Percentiles rank a stretch among this genome's conserved stretches.
Conservation (phyloP, 1,140 invertebrate species). For the Procambarus virginalis region DNA sequence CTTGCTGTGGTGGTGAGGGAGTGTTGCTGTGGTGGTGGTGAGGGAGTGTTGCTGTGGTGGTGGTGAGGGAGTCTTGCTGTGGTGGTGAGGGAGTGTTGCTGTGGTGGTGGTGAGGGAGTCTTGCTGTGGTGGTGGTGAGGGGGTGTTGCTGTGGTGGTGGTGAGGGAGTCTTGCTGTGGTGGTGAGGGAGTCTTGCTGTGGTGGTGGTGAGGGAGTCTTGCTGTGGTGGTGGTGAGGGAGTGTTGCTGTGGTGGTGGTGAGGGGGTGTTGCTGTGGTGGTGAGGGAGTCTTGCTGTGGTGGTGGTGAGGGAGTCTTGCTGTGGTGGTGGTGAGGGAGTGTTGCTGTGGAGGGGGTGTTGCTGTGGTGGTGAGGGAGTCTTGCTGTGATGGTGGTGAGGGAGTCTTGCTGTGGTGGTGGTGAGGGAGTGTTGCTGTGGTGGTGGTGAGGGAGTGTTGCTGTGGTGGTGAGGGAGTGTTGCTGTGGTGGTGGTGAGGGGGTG, state of each 20-base stretch:
- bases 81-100: not conserved
- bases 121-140: not conserved
- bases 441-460: too few species aligned
- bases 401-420: too few species aligned
- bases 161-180: not conserved
- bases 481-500: too few species aligned
- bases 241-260: not conserved
- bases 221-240: not conserved
- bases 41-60: not conserved
- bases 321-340: not conserved
- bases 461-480: too few species aligned
- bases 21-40: not conserved
- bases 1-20: not conserved
- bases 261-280: not conserved
- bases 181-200: not conserved
- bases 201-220: not conserved
- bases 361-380: too few species aligned
- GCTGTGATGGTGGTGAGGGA: too few species aligned
- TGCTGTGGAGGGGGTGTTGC: too few species aligned
- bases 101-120: too few species aligned
- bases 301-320: too few species aligned
- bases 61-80: not conserved
- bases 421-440: too few species aligned
- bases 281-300: not conserved
- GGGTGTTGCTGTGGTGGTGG: not conserved